Evolutionary conservation across 2,888 invertebrate species (phyloP), one percentile per base, ranked within the genome.

Genomic region (Synanthedon vespiformis): DNA sequence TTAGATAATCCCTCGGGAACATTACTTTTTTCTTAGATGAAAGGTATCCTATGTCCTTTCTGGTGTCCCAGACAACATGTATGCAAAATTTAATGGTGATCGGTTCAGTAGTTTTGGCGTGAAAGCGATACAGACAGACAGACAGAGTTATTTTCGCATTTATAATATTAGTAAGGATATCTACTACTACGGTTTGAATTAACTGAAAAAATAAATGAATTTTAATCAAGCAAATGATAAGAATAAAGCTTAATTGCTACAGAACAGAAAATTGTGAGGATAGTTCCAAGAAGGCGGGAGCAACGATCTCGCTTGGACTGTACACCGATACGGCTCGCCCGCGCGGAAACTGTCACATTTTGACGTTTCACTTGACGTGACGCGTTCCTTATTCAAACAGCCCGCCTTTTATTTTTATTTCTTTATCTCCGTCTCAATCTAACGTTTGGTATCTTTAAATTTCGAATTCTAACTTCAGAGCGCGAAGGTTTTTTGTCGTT

Each of bases 281-380:
- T 72, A 72, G 70, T 85, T 85, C 84, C 73, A 65, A 74, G 85
- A 83, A 85, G 68, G 61, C 64, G 72, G 70, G 80, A 71, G 80
- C 81, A 79, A 76, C 67, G 80, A 60, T 71, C 75, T 58, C 58
- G 53, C 56, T 10, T 12, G 14, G 5, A 18, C 49, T 22, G 49
- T 50, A 50, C 34, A 40, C 40, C 50, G 56, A 54, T 50, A 56
- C 68, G 60, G 70, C 55, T 65, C 79, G 80, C 75, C 77, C 80
- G 86, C 81, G 85, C 83, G 83, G 82, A 85, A 85, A 86, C 85
- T 86, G 86, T 86, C 86, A 83, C 82, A 72, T 67, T 82, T 81
- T 84, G 84, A 86, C 85, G 79, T 84, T 83, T 82, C 82, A 80
- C 82, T 77, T 85, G 86, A 85, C 84, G 68, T 79, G 84, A 79